Evolutionary conservation across 2,888 invertebrate species (phyloP).

Genomic region (Belgica antarctica): DNA sequence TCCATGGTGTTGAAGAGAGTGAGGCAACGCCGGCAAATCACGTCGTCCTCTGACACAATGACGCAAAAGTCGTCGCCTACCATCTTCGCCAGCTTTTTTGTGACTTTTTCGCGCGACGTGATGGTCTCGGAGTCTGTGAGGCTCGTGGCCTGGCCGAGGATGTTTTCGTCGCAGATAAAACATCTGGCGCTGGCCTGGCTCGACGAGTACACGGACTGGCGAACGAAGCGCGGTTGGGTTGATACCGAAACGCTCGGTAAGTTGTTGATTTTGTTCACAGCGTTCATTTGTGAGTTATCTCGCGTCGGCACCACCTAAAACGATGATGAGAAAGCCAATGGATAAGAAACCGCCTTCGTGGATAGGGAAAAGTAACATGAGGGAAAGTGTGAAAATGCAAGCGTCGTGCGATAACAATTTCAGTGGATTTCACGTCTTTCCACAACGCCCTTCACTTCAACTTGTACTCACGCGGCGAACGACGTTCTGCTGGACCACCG

Average conservation of each 20-base stretch:
- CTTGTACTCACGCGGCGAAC: slow-evolving; percentile 31
- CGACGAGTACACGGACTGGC: slow-evolving; percentile 47
- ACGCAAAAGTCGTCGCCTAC: slow-evolving; percentile 57
- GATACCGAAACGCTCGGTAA: slow-evolving; percentile 55
- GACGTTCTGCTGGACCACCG: slow-evolving; percentile 10
- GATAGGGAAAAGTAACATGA: background rate
- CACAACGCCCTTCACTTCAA: background rate
- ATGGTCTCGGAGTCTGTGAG: slow-evolving; percentile 54
- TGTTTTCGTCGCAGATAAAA: slow-evolving; percentile 55
- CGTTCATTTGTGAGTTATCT: slow-evolving; percentile 50
- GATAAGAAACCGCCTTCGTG: slow-evolving; percentile 13
- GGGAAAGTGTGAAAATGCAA: background rate
- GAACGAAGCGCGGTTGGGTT: slow-evolving; percentile 55
- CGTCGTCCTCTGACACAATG: slow-evolving; percentile 56
- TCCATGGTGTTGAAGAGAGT: slow-evolving; percentile 56
- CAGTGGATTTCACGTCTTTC: background rate
- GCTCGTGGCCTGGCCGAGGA: slow-evolving; percentile 49
- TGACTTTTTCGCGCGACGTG: slow-evolving; percentile 55
- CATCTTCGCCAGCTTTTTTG: slow-evolving; percentile 57
- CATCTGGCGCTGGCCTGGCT: slow-evolving; percentile 48
- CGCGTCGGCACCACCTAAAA: slow-evolving; percentile 36
- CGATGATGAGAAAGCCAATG: background rate
- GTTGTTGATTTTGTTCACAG: slow-evolving; percentile 55
- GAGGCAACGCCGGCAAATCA: slow-evolving; percentile 55
- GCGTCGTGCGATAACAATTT: slow-evolving; percentile 5